A percentile compares a stretch with the other conserved stretches of the same genome.
These are phyloP conservation scores for Sorex fumeus DNA, from an alignment of 2,113 vertebrate genomes.

Conservation along the genomic window DNA sequence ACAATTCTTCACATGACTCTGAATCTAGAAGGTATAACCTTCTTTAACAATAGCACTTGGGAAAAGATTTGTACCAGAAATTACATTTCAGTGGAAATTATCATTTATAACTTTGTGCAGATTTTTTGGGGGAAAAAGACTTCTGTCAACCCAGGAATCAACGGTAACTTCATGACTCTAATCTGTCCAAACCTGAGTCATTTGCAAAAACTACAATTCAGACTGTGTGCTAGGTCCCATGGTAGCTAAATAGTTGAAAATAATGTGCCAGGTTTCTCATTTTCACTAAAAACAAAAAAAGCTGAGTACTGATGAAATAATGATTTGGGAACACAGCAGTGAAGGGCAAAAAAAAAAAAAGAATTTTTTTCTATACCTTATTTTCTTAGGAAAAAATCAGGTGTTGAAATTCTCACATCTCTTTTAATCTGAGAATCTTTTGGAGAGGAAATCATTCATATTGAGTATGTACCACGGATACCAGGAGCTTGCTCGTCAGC, in stretches of 20 bases:
- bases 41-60: not conserved
- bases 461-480: not conserved
- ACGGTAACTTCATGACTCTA: not conserved
- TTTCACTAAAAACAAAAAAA: not conserved
- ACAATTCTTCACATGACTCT: slow-evolving; percentile 34
- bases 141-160: not conserved
- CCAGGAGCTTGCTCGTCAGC: not conserved
- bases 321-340: not conserved
- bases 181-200: not conserved
- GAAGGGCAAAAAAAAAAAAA: not conserved
- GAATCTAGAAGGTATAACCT: not conserved
- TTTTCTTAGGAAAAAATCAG: not conserved
- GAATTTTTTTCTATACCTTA: not conserved
- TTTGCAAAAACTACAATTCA: not conserved
- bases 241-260: slow-evolving; percentile 11
- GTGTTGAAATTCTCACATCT: not conserved
- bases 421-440: not conserved
- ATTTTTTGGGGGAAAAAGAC: not conserved
- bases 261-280: not conserved
- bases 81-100: slow-evolving; percentile 9
- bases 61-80: not conserved
- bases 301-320: not conserved
- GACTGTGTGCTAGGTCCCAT: not conserved
- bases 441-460: not conserved
- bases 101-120: not conserved